phyloP scores from a whole-genome alignment of 1,140 invertebrate genomes.

The Probaryconus sp. region DNA sequence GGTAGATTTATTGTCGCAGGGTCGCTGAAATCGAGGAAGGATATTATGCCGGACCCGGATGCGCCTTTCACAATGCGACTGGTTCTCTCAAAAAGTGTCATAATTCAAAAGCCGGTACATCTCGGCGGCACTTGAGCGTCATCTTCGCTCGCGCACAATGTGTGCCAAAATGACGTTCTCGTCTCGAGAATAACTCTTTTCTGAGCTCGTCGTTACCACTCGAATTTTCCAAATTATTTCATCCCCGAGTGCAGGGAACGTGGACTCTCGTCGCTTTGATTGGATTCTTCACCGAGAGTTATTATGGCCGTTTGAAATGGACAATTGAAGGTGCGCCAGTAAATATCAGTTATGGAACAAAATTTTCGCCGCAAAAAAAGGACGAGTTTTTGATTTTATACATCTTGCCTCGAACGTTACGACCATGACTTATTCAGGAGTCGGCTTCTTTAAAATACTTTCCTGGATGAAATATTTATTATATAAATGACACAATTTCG shows the following conservation, averaged over 20 bases:
- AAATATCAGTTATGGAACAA: no score
- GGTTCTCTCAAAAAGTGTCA: slow-evolving; percentile 73
- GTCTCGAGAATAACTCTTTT: slow-evolving; percentile 58
- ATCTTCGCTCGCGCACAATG: slow-evolving; percentile 65
- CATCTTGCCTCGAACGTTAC: no score
- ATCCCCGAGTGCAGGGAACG: slow-evolving; percentile 5
- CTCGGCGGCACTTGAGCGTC: slow-evolving; percentile 69
- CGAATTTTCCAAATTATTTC: slow-evolving; percentile 60
- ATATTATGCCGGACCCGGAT: slow-evolving; percentile 72
- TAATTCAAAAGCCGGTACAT: slow-evolving; percentile 73
- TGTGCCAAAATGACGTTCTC: slow-evolving; percentile 69
- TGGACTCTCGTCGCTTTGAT: slow-evolving; percentile 19
- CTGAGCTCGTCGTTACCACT: slow-evolving; percentile 49
- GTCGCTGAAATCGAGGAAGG: slow-evolving; percentile 67
- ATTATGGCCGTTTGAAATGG: neutral
- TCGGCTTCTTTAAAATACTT: no score
- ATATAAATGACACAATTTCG: no score
- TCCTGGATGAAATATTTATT: no score
- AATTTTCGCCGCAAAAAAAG: no score
- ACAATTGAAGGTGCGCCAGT: slow-evolving; percentile 3
- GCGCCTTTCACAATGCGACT: slow-evolving; percentile 72
- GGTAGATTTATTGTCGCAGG: slow-evolving; percentile 68
- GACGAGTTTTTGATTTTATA: no score
- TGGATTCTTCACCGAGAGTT: slow-evolving; percentile 13
- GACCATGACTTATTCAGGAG: no score